Base-by-base conservation (phyloP, 2,113 vertebrate species). In the Zapus hudsonius region DNA sequence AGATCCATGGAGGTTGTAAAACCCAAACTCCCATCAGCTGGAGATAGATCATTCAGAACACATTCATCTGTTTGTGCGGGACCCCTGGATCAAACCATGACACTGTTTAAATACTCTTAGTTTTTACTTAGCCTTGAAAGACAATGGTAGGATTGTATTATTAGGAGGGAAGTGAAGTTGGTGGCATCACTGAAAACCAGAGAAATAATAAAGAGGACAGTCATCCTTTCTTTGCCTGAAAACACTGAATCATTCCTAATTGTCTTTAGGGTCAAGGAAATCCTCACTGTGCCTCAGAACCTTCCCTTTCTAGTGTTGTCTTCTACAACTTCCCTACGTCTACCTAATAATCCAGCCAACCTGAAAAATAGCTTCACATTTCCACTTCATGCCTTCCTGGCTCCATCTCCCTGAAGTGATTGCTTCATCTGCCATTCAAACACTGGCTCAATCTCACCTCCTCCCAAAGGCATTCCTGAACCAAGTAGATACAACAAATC, bases 71-170 rank as follows among this genome's bases (percentile, higher is more conserved):
- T n/a, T n/a, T n/a, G n/a, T n/a, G n/a, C n/a, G n/a, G n/a, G n/a
- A n/a, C n/a, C n/a, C n/a, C n/a, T n/a, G n/a, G n/a, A n/a, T n/a
- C n/a, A n/a, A n/a, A n/a, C n/a, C n/a, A n/a, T n/a, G n/a, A n/a
- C n/a, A n/a, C n/a, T n/a, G n/a, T n/a, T 92, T 59, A 86, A 55
- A 89, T 66, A 59, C 3, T 20, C 3, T 3, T 67, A 13, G 12
- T 80, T 89, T 95, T 69, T 72, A 64, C 69, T 81, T 84, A 73
- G 15, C 17, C 87, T 95, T 40, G 13, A 73, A 47, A 89, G 19
- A 95, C 59, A 12, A 72, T 80, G 40, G 55, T 23, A 94, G 27
- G 12, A 2, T 23, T 82, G 7, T 52, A 3, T 61, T 82, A 79
- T 52, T 19, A 66, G 29, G 27, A 67, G 79, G 52, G 52, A 52